phyloP scores from a whole-genome alignment of 1,140 invertebrate genomes.

The Aphelinus atriplicis region DNA sequence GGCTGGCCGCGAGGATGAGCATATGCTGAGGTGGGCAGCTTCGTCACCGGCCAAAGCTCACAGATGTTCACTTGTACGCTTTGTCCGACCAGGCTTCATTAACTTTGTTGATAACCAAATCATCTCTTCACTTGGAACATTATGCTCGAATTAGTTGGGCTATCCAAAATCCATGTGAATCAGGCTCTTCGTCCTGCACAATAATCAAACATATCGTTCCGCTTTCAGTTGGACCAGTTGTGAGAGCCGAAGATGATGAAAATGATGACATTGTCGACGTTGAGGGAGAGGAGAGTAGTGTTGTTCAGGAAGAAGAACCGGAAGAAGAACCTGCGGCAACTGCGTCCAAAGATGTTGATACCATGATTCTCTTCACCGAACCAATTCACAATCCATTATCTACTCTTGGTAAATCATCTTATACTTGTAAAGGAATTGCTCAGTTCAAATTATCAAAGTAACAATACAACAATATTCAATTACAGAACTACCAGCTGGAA shows the following conservation, averaged over 20 bases:
- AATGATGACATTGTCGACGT: slow-evolving; percentile 79
- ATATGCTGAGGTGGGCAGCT: too few species aligned
- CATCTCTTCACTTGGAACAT: too few species aligned
- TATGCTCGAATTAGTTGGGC: too few species aligned
- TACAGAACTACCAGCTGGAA: slow-evolving; percentile 89
- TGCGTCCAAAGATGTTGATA: slow-evolving; percentile 92
- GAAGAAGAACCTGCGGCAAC: slow-evolving; percentile 74
- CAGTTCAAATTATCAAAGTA: background rate
- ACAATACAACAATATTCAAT: background rate
- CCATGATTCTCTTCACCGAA: slow-evolving; percentile 91
- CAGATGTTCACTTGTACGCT: too few species aligned
- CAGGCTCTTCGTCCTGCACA: too few species aligned
- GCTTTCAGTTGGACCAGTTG: slow-evolving; percentile 59
- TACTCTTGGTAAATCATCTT: slow-evolving; percentile 53
- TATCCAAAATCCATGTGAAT: too few species aligned
- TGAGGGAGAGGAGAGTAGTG: slow-evolving; percentile 76
- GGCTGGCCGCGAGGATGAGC: too few species aligned
- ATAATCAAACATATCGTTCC: too few species aligned
- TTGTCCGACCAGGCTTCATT: too few species aligned
- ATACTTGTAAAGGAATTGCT: background rate
- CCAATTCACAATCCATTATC: slow-evolving; percentile 68
- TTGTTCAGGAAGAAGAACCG: slow-evolving; percentile 72
- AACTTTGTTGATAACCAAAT: too few species aligned
- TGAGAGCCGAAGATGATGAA: slow-evolving; percentile 79
- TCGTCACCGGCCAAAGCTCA: too few species aligned